A percentile compares a stretch with the other conserved stretches of the same genome.
phyloP scores from a whole-genome alignment of 2,888 invertebrate species.

The Callyntrura guangdongensis region DNA sequence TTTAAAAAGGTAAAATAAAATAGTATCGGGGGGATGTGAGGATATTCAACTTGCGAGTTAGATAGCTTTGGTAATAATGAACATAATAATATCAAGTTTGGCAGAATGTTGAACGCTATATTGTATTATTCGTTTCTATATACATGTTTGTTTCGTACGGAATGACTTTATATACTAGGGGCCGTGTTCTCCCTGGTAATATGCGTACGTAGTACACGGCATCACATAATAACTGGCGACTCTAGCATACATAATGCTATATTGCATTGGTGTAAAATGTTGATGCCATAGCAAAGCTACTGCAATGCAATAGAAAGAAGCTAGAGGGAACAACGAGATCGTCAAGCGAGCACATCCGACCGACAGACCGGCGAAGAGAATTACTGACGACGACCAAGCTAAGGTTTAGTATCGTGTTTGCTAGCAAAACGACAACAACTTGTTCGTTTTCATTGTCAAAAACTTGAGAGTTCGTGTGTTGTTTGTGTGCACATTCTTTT shows the following conservation, averaged over 20 bases:
- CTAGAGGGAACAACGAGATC: constrained; percentile 69
- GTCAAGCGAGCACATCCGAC: constrained; percentile 69
- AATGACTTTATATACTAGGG: neutral
- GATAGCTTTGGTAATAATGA: neutral
- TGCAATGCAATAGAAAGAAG: constrained; percentile 7
- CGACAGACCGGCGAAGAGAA: constrained; percentile 65
- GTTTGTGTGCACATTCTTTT: constrained; percentile 40
- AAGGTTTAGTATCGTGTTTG: constrained; percentile 80
- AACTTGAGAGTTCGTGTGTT: constrained; percentile 44
- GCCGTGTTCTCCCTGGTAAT: too few species aligned
- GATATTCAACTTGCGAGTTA: neutral
- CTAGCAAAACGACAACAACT: constrained; percentile 80
- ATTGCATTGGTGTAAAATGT: neutral
- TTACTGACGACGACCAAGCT: constrained; percentile 65
- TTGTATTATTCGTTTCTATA: neutral
- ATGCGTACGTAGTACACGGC: neutral
- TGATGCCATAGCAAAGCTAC: neutral
- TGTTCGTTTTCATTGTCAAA: constrained; percentile 74
- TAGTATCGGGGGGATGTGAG: neutral
- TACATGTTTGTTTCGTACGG: neutral
- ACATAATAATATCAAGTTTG: neutral
- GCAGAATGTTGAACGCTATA: constrained; percentile 30
- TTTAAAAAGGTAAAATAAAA: neutral
- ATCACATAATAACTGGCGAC: neutral
- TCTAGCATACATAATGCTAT: neutral